These are phyloP conservation scores for Euleptes europaea DNA, from an alignment of 2,113 vertebrate species.

Conservation along the genomic window DNA sequence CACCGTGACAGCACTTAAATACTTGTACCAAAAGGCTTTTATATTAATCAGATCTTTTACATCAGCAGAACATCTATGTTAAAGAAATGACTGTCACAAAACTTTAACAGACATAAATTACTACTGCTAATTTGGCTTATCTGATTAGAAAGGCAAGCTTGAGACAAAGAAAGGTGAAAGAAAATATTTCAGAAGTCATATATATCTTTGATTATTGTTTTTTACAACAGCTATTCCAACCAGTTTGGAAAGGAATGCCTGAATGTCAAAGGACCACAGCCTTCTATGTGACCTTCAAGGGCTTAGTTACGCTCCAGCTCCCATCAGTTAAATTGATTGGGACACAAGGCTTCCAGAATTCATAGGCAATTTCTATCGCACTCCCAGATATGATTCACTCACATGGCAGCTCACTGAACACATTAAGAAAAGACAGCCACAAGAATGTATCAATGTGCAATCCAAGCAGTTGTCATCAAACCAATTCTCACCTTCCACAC, in stretches of 20 bases:
- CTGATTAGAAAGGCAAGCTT: background rate
- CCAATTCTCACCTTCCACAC: background rate
- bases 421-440: no score
- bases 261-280: background rate
- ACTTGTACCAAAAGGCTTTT: background rate
- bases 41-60: background rate
- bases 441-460: background rate
- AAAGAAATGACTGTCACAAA: background rate
- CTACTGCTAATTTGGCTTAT: background rate
- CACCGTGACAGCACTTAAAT: background rate
- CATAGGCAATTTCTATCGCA: background rate
- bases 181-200: background rate
- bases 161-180: background rate
- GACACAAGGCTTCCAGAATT: background rate
- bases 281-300: background rate
- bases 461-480: background rate
- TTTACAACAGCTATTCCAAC: background rate
- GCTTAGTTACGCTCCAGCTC: background rate
- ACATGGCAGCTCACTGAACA: background rate
- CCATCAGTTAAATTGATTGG: background rate
- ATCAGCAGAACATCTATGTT: background rate
- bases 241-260: background rate
- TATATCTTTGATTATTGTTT: background rate
- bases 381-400: background rate
- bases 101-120: slow-evolving; percentile 23